phyloP scores from a whole-genome alignment of 2,888 invertebrate genomes.

The Nomada ruficornis region DNA sequence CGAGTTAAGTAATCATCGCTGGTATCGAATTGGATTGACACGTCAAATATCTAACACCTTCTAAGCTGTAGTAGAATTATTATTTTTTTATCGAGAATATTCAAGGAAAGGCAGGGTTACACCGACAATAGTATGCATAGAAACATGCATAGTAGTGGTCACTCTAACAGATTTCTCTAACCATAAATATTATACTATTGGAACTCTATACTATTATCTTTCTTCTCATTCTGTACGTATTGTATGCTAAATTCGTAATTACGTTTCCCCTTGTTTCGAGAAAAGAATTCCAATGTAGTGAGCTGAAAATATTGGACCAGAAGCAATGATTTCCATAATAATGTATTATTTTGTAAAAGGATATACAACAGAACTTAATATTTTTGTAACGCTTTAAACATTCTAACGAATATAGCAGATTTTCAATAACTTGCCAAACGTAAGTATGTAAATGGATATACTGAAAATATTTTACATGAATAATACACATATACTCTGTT shows the following conservation, averaged over 20 bases:
- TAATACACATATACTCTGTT: background rate
- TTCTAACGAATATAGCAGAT: no score
- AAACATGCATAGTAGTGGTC: background rate
- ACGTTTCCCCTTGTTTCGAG: background rate
- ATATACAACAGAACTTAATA: no score
- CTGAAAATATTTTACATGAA: background rate
- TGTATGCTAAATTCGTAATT: slow-evolving; percentile 7
- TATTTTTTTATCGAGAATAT: background rate
- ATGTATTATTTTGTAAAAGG: no score
- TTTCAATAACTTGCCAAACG: no score
- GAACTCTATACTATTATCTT: slow-evolving; percentile 7
- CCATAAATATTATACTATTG: slow-evolving; percentile 9
- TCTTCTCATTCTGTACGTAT: background rate
- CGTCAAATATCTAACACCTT: background rate
- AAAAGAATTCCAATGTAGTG: no score
- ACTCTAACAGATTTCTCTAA: slow-evolving; percentile 1
- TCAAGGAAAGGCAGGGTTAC: slow-evolving; percentile 8
- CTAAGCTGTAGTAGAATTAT: slow-evolving; percentile 9
- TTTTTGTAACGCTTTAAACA: no score
- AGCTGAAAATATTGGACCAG: no score
- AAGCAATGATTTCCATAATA: no score
- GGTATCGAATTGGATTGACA: background rate
- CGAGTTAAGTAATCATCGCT: background rate
- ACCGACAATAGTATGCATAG: background rate
- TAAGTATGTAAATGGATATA: background rate